Conservation (phyloP, 1,140 invertebrate species). For the Drosophila ambigua region DNA sequence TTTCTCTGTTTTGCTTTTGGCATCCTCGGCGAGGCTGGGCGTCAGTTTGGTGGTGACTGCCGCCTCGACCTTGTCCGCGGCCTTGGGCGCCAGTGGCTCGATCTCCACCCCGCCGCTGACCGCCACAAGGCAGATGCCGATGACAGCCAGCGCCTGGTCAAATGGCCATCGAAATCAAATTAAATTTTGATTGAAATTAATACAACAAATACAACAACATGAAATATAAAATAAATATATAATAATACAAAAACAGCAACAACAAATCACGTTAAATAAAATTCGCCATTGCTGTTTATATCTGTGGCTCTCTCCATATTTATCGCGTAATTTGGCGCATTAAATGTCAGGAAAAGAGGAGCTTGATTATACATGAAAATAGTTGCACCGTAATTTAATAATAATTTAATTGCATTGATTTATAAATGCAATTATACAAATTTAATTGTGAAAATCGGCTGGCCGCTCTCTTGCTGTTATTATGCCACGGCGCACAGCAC, state of each 20-base stretch:
- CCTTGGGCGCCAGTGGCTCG: conserved; percentile 15
- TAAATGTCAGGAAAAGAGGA: conserved; percentile 20
- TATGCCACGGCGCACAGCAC: conserved; percentile 17
- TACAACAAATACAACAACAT: too few relatives aligned
- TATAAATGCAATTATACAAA: conserved; percentile 71
- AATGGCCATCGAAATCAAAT: background rate
- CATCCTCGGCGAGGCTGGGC: conserved; percentile 46
- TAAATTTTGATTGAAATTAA: background rate
- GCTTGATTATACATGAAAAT: conserved; percentile 48
- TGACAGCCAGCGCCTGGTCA: conserved; percentile 29
- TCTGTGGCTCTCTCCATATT: background rate
- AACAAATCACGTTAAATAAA: background rate
- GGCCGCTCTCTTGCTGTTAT: conserved; percentile 40
- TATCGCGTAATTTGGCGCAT: conserved; percentile 28
- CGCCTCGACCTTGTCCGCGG: conserved; percentile 33
- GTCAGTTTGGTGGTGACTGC: conserved; percentile 56
- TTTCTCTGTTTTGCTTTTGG: conserved; percentile 72
- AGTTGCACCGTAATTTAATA: conserved; percentile 55
- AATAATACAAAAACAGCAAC: background rate
- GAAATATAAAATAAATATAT: too few relatives aligned
- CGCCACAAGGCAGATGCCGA: conserved; percentile 45
- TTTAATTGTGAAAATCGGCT: conserved; percentile 23
- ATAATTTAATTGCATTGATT: conserved; percentile 76
- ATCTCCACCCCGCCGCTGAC: conserved; percentile 32
- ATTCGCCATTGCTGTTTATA: background rate